A percentile compares a stretch with the other conserved stretches of the same genome.
These are phyloP conservation scores for Gymnocheta viridis DNA, from an alignment of 2,888 invertebrate species.

Conservation along the genomic window DNA sequence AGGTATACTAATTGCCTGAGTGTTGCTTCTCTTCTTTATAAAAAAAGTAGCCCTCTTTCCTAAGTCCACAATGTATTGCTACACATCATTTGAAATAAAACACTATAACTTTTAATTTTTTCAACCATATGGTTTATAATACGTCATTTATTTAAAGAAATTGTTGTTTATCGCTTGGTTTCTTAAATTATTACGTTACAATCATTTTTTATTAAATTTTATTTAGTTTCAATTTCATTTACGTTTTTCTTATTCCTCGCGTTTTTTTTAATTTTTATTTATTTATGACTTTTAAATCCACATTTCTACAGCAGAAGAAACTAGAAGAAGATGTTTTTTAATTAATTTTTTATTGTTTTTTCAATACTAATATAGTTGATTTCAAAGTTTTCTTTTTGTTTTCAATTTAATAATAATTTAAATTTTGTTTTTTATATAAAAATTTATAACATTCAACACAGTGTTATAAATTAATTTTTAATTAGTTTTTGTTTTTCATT, in stretches of 20 bases:
- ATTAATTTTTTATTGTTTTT: slow-evolving; percentile 50
- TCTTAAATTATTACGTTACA: slow-evolving; percentile 55
- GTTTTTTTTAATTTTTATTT: slow-evolving; percentile 7
- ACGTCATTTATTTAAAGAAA: slow-evolving; percentile 72
- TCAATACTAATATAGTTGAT: slow-evolving; percentile 71
- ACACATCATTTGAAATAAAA: slow-evolving; percentile 37
- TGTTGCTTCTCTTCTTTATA: too few relatives aligned
- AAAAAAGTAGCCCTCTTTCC: too few relatives aligned
- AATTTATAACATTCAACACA: slow-evolving; percentile 67
- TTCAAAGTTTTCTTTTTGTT: slow-evolving; percentile 46
- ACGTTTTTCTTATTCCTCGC: slow-evolving; percentile 20
- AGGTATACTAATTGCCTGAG: too few relatives aligned
- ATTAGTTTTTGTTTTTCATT: slow-evolving; percentile 24
- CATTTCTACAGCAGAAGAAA: slow-evolving; percentile 62
- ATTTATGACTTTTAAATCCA: slow-evolving; percentile 38
- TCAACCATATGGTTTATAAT: slow-evolving; percentile 66
- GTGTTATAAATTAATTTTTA: slow-evolving; percentile 60
- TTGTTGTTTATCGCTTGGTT: slow-evolving; percentile 65
- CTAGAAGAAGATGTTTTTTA: slow-evolving; percentile 43
- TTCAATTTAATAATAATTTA: slow-evolving; percentile 57
- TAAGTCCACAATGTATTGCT: neutral
- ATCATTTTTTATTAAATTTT: slow-evolving; percentile 55
- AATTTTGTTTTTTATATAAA: slow-evolving; percentile 61
- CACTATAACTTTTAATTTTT: slow-evolving; percentile 29
- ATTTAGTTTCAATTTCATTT: slow-evolving; percentile 62